Percentiles rank a stretch among this genome's conserved stretches.
Evolutionary conservation across 2,113 vertebrate genomes (phyloP).

Genomic region (Bothrops jararaca): DNA sequence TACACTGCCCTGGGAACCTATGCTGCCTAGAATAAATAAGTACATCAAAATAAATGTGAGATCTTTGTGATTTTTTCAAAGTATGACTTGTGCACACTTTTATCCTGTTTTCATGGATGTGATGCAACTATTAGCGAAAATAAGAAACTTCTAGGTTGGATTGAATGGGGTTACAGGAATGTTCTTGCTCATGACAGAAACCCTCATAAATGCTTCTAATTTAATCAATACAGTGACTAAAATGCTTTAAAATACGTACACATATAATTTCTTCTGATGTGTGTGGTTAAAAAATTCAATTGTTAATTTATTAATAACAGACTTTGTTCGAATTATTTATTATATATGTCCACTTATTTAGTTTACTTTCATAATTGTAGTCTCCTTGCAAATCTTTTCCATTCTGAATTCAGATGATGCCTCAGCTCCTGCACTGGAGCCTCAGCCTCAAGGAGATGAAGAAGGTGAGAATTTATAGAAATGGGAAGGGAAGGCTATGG

Average conservation of each 20-base stretch:
- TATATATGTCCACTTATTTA: constrained; percentile 72
- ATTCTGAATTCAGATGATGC: constrained; percentile 98
- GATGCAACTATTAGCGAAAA: neutral
- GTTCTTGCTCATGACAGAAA: neutral
- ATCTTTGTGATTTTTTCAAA: neutral
- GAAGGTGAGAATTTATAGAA: constrained; percentile 80
- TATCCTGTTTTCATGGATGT: neutral
- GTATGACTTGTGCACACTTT: neutral
- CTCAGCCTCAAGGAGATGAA: constrained; percentile 85
- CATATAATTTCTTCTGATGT: neutral
- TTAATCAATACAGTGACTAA: neutral
- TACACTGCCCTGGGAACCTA: neutral
- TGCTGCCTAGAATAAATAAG: neutral
- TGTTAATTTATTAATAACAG: constrained; percentile 58
- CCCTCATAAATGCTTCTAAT: neutral
- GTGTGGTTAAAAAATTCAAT: neutral
- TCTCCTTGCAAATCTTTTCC: constrained; percentile 99
- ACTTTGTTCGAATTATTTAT: constrained; percentile 78
- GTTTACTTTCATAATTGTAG: constrained; percentile 94
- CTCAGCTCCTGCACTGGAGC: constrained; percentile 80
- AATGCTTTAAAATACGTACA: neutral
- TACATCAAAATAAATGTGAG: neutral
- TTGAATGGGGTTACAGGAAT: neutral
- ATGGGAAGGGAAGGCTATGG: neutral
- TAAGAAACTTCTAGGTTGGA: neutral